These are phyloP conservation scores for Rhea americana DNA, from an alignment of 2,113 vertebrate species.

Conservation along the genomic window DNA sequence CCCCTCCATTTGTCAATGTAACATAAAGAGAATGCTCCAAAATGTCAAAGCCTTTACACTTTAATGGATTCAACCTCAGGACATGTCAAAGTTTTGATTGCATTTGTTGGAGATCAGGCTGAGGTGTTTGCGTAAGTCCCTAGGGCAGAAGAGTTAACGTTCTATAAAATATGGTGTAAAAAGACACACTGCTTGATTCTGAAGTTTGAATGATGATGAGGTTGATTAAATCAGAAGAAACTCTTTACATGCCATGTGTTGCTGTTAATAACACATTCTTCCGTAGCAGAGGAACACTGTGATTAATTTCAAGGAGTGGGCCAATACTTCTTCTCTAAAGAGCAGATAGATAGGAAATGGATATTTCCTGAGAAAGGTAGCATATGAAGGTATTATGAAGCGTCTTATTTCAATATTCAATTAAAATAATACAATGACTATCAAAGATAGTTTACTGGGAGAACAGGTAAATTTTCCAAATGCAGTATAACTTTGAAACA, in stretches of 20 bases:
- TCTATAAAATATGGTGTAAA: constrained; percentile 8
- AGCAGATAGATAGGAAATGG: not conserved
- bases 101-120: constrained; percentile 18
- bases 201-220: constrained; percentile 3
- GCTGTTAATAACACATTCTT: not conserved
- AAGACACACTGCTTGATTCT: not conserved
- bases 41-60: constrained; percentile 66
- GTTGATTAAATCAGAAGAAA: not conserved
- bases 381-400: not conserved
- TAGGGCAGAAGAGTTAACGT: not conserved
- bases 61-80: constrained; percentile 56
- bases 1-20: constrained; percentile 70
- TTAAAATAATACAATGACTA: not conserved
- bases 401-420: not conserved
- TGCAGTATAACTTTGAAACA: not conserved
- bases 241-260: not conserved
- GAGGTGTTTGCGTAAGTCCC: constrained; percentile 23
- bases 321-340: not conserved
- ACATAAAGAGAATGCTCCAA: constrained; percentile 59
- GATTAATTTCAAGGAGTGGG: not conserved
- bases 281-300: not conserved
- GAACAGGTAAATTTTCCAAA: not conserved
- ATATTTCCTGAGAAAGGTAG: not conserved
- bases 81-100: constrained; percentile 49
- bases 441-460: not conserved